Evolutionary conservation across 2,113 vertebrate genomes (phyloP), one percentile per base, ranked within the genome.

Genomic region (Brevimyrus niger): DNA sequence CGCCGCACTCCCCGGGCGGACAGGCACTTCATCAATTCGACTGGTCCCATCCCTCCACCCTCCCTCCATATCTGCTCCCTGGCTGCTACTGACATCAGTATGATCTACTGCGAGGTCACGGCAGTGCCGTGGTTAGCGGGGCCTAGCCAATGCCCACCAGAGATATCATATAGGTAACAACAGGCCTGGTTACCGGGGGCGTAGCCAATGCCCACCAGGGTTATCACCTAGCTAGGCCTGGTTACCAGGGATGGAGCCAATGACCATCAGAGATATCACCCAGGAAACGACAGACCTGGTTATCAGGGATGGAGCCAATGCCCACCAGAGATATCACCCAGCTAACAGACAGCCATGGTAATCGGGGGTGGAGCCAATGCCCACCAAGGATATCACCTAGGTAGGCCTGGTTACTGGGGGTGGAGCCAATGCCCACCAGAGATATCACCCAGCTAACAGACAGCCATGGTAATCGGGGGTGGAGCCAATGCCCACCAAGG

Each of bases 1-100:
- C 87, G 11, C 31, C 47, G 11, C 23, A 23, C 89, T 88, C 19
- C 35, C 87, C 15, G 0, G 5, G 42, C 21, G 19, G 76, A 88
- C 90, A 86, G 80, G 87, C 80, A 90, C 87, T 88, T 90, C 42
- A 90, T 90, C 90, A 90, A 86, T 53, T 87, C 27, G 35, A 35
- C 48, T 31, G 19, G 48, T 50, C 76, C 61, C 35, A 27, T 90
- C 50, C 10, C 19, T 84, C 82, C 82, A 17, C 76, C 46, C 87
- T 3, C 55, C 21, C 89, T 89, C 31, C 89, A 76, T 80, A 87
- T 88, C 73, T 88, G 51, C 87, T 50, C 50, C 31, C 21, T 21
- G 80, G 69, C 82, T 86, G 85, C 80, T 80, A 47, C 76, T 48
- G 82, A 42, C 80, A 44, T 88, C 80, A 73, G n/a, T 35, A 51